phyloP scores from a whole-genome alignment of 2,113 vertebrate genomes.

The Sporophila hypoxantha region DNA sequence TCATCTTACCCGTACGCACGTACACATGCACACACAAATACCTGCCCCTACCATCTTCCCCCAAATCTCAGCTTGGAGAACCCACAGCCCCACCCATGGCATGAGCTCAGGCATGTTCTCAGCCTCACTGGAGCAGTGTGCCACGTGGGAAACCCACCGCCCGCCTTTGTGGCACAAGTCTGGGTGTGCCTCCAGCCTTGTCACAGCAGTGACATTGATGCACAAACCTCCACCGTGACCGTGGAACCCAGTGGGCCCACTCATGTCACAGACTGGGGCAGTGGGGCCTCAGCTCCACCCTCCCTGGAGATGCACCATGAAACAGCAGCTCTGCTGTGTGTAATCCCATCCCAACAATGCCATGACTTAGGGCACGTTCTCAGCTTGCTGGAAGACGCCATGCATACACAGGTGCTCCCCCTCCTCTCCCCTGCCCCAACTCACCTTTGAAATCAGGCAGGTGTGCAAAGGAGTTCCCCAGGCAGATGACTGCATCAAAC shows the following conservation, averaged over 20 bases:
- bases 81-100: not conserved
- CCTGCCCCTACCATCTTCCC: not conserved
- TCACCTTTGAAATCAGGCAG: conserved; percentile 96
- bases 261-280: not conserved
- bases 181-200: not conserved
- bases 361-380: not conserved
- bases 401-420: not conserved
- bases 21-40: not conserved
- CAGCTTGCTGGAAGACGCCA: not conserved
- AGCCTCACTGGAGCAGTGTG: not conserved
- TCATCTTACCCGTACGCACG: not conserved
- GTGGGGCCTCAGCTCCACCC: not conserved
- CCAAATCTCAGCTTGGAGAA: not conserved
- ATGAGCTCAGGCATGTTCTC: not conserved
- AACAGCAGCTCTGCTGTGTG: not conserved
- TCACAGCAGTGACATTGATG: not conserved
- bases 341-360: not conserved
- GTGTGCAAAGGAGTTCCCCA: conserved; percentile 96
- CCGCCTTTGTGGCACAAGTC: not conserved
- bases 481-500: conserved; percentile 94
- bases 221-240: not conserved
- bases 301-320: rapidly evolving
- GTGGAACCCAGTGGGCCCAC: rapidly evolving
- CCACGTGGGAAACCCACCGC: not conserved
- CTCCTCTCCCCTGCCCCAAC: not conserved